phyloP scores from a whole-genome alignment of 2,888 invertebrate genomes.

The Erebia aethiops region DNA sequence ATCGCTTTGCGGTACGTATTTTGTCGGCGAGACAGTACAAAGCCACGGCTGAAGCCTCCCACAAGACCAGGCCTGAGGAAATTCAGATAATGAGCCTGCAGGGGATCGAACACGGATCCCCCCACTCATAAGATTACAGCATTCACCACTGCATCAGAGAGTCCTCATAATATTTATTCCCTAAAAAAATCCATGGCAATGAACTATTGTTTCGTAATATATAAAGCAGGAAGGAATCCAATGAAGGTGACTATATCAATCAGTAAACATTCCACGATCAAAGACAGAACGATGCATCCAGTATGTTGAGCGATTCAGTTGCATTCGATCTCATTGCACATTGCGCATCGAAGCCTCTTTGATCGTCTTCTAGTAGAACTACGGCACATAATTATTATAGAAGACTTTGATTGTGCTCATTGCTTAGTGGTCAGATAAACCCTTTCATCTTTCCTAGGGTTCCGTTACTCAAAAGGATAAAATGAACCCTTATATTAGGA shows the following conservation, averaged over 20 bases:
- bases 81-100: too few relatives aligned
- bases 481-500: not conserved
- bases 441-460: too few relatives aligned
- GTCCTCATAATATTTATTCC: too few relatives aligned
- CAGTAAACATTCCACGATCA: not conserved
- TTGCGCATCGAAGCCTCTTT: conserved; percentile 16
- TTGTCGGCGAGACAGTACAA: too few relatives aligned
- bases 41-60: too few relatives aligned
- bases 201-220: too few relatives aligned
- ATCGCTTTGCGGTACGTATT: too few relatives aligned
- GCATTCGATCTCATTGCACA: conserved; percentile 7
- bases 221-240: not conserved
- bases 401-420: not conserved
- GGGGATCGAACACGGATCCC: too few relatives aligned
- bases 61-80: too few relatives aligned
- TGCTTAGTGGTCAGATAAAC: not conserved
- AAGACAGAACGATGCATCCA: not conserved
- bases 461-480: not conserved
- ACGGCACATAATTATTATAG: not conserved
- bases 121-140: too few relatives aligned
- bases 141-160: too few relatives aligned
- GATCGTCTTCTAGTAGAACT: conserved; percentile 10
- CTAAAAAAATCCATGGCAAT: too few relatives aligned
- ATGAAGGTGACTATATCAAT: not conserved
- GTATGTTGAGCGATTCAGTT: not conserved